Evolutionary conservation across 2,113 vertebrate species (phyloP).

Genomic region (Chaetops frenatus): DNA sequence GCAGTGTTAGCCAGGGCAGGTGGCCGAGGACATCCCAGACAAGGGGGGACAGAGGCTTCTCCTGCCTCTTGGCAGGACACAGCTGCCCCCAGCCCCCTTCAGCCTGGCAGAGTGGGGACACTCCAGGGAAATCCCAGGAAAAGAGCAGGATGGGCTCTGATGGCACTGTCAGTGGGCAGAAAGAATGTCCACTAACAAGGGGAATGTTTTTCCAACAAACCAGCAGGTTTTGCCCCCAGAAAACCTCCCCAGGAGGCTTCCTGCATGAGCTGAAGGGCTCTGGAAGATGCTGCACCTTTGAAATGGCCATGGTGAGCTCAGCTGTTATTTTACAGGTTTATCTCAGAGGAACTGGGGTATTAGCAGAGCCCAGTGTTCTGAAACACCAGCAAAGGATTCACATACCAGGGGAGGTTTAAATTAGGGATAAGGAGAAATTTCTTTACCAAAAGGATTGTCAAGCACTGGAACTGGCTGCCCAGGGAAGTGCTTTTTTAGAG

Average conservation of each 20-base stretch:
- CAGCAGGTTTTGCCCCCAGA: neutral
- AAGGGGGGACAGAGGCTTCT: neutral
- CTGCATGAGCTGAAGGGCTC: neutral
- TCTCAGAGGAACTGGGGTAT: neutral
- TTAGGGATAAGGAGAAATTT: neutral
- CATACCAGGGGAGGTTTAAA: neutral
- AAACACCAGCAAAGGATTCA: neutral
- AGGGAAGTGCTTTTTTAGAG: neutral
- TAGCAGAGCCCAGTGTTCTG: neutral
- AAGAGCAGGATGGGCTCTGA: neutral
- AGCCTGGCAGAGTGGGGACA: neutral
- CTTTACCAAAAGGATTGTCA: neutral
- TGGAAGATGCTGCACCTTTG: neutral
- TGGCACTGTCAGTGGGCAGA: neutral
- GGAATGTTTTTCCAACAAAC: neutral
- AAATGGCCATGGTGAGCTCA: neutral
- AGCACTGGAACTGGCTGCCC: neutral
- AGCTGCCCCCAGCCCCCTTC: neutral
- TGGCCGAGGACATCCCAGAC: neutral
- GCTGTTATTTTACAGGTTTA: neutral
- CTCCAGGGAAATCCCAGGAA: neutral
- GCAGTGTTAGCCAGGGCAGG: neutral
- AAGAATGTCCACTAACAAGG: neutral
- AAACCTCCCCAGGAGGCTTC: neutral
- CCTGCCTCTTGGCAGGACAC: neutral